These are phyloP conservation scores for Lepidothrix coronata DNA, from an alignment of 2,113 vertebrate genomes.

Conservation along the genomic window DNA sequence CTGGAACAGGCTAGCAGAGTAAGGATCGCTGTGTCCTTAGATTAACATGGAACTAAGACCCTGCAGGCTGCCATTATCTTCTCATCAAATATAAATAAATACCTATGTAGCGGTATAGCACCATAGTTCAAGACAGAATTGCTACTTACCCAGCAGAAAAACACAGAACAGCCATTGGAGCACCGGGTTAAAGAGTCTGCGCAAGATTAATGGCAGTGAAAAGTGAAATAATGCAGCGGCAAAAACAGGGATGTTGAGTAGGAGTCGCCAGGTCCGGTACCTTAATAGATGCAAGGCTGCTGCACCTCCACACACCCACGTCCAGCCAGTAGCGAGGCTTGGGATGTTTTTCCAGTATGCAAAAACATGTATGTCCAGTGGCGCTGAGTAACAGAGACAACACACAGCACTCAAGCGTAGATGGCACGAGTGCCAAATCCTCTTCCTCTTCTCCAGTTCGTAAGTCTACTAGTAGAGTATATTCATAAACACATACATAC, in stretches of 20 bases:
- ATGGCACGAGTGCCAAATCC: accelerated
- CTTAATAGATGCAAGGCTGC: background rate
- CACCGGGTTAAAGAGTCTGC: background rate
- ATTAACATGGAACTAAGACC: background rate
- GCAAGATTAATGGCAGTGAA: accelerated
- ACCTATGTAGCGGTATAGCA: background rate
- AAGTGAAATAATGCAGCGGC: background rate
- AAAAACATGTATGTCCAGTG: accelerated
- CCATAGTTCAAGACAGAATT: background rate
- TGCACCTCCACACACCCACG: accelerated
- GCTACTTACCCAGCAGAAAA: background rate
- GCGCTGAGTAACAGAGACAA: background rate
- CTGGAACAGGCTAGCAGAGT: background rate
- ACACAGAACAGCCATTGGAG: background rate
- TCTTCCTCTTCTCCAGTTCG: background rate
- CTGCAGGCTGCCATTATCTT: background rate
- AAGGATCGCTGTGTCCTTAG: background rate
- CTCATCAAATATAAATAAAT: background rate
- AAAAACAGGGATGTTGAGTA: background rate
- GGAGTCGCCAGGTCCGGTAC: background rate
- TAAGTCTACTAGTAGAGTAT: background rate
- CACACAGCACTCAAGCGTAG: accelerated
- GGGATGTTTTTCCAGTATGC: background rate
- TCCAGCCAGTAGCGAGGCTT: background rate
- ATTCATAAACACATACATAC: accelerated